Conservation (phyloP, 2,888 invertebrate species). For the Philereme vetulata region DNA sequence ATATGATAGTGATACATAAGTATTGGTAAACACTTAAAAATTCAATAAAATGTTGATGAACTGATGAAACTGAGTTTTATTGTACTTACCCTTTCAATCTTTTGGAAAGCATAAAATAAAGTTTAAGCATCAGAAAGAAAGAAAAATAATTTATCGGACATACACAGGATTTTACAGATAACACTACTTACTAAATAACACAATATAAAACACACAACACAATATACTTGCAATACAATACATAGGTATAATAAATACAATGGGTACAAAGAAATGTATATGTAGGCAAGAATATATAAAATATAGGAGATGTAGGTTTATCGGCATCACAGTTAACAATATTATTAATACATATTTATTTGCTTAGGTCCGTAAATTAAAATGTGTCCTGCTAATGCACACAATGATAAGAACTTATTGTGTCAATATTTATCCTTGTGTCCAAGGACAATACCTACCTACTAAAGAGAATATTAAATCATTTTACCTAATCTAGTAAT, state of each 20-base stretch:
- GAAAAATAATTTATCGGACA: neutral
- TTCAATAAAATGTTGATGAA: too few relatives aligned
- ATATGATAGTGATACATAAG: too few relatives aligned
- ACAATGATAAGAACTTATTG: slow-evolving; percentile 5
- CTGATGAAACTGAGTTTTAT: neutral
- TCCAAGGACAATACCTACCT: neutral
- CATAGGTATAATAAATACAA: too few relatives aligned
- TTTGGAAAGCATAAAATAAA: slow-evolving; percentile 30
- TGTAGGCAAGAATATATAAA: neutral
- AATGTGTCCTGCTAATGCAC: neutral
- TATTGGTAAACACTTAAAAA: too few relatives aligned
- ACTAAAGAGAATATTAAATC: neutral
- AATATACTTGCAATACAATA: too few relatives aligned
- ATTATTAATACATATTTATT: neutral
- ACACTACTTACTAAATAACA: too few relatives aligned
- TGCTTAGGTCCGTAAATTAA: too few relatives aligned
- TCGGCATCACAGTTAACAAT: neutral
- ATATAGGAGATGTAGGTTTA: neutral
- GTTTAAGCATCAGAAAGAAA: neutral
- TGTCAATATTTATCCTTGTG: slow-evolving; percentile 20
- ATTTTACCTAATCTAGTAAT: neutral
- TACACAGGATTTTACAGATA: neutral
- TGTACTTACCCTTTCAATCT: slow-evolving; percentile 66
- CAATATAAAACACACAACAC: neutral
- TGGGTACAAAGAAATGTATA: too few relatives aligned